Percentiles rank a stretch among this genome's conserved stretches.
Conservation (phyloP, 2,113 vertebrate genomes). For the Columba janthina region DNA sequence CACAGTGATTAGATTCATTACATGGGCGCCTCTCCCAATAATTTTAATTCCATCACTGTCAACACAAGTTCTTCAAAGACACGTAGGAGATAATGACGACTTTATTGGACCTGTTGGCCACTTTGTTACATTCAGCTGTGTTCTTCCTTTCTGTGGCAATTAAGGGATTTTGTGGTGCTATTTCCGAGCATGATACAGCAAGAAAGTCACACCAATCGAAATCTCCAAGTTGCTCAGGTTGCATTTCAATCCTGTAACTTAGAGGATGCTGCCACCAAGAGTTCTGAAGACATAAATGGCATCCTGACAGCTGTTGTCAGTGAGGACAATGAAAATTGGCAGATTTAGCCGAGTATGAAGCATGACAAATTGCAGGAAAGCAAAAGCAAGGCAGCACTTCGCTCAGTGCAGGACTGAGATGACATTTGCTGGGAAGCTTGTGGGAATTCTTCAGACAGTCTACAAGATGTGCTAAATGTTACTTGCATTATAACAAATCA, state of each 20-base stretch:
- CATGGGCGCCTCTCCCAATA: not conserved
- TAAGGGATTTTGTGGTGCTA: not conserved
- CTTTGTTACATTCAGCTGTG: not conserved
- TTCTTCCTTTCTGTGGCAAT: not conserved
- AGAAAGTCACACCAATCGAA: not conserved
- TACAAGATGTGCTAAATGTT: constrained; percentile 57
- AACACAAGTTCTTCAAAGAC: not conserved
- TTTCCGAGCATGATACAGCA: not conserved
- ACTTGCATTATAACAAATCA: constrained; percentile 49
- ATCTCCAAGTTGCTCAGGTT: not conserved
- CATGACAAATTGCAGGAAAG: constrained; percentile 62
- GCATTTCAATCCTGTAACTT: not conserved
- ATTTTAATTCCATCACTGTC: not conserved
- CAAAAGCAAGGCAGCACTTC: constrained; percentile 35
- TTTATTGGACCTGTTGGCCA: not conserved
- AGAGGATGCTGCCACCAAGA: constrained; percentile 69
- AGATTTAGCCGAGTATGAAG: constrained; percentile 66
- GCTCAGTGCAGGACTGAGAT: constrained; percentile 15
- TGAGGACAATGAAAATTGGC: constrained; percentile 59
- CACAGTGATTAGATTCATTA: not conserved
- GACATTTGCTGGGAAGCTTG: constrained; percentile 61
- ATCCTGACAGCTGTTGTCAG: constrained; percentile 37
- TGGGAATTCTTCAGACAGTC: constrained; percentile 60
- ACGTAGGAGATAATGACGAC: not conserved
- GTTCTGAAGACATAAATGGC: constrained; percentile 24